Base-by-base conservation (phyloP, 2,113 vertebrate species). In the Turdus rufiventris region DNA sequence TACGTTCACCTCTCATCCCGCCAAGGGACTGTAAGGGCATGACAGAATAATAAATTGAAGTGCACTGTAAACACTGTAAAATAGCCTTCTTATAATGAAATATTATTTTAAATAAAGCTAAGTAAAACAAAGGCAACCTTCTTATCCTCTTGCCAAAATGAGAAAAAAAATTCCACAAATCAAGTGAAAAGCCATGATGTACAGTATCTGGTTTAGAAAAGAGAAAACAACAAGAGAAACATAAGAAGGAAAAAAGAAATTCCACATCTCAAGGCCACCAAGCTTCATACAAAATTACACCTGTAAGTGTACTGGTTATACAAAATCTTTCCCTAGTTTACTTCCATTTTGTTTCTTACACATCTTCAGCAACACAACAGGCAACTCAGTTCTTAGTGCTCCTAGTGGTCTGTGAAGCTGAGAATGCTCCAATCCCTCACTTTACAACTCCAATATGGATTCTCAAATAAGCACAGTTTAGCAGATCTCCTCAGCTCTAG, bases 41-140 rank as follows among this genome's bases (percentile, higher is more conserved):
- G 91, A 94, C 88, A 91, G 48, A 76, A 94, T 73, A 74, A 94
- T 92, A 92, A 76, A 91, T 24, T 80, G 63, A 97, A 95, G 47
- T 66, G 67, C 43, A 62, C 67, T 66, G 81, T 79, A 93, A 95
- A 95, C 78, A 89, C 7, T 56, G 67, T 70, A 91, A 94, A 96
- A 74, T 62, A 82, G 77, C 16, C 51, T 61, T 48, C 47, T 89
- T 79, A 89, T 91, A 92, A 87, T 72, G 89, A 88, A 91, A 54
- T 54, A 89, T 50, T 89, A 72, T 81, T 94, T 91, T 68, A 93
- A 91, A 88, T 60, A 79, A 85, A 87, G 17, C 16, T 12, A 86
- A 74, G 34, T 48, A 51, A 80, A 72, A 75, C 13, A 78, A 89
- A 82, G 9, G 8, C 50, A 92, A 65, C 16, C 20, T 66, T 31